Evolutionary conservation across 2,113 vertebrate genomes (phyloP).

Genomic region (Crotophaga sulcirostris): DNA sequence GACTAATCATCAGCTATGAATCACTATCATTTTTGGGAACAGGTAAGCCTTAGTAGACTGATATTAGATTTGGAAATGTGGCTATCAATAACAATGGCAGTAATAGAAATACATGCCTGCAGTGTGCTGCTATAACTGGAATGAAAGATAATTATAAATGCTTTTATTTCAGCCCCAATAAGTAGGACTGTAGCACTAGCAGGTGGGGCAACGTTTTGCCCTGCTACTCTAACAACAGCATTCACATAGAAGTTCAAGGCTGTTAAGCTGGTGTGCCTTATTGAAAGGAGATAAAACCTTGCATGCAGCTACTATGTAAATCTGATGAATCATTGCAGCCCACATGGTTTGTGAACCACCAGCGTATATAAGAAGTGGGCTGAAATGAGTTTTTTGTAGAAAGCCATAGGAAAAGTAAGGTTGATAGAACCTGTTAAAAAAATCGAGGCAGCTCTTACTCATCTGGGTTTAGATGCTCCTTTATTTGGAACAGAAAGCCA

Average conservation of each 20-base stretch:
- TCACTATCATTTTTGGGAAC: neutral
- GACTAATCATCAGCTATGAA: neutral
- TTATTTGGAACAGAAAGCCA: neutral
- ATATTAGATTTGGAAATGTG: neutral
- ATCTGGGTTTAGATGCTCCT: neutral
- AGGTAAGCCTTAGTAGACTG: neutral
- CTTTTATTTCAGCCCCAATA: neutral
- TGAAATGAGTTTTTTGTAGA: neutral
- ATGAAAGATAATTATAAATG: neutral
- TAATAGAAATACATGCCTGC: neutral
- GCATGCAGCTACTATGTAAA: neutral
- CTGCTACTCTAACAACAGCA: neutral
- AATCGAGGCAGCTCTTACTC: neutral
- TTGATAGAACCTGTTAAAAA: neutral
- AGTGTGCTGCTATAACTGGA: neutral
- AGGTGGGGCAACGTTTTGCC: neutral
- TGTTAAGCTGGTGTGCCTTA: neutral
- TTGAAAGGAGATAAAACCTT: neutral
- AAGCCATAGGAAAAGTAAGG: neutral
- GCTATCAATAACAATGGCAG: neutral
- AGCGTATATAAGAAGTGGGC: neutral
- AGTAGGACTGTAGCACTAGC: neutral
- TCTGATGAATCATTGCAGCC: conserved; percentile 8
- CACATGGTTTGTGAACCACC: neutral
- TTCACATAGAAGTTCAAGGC: neutral